Base-by-base conservation (phyloP, 2,888 invertebrate genomes). In the Mesochorus sp. region DNA sequence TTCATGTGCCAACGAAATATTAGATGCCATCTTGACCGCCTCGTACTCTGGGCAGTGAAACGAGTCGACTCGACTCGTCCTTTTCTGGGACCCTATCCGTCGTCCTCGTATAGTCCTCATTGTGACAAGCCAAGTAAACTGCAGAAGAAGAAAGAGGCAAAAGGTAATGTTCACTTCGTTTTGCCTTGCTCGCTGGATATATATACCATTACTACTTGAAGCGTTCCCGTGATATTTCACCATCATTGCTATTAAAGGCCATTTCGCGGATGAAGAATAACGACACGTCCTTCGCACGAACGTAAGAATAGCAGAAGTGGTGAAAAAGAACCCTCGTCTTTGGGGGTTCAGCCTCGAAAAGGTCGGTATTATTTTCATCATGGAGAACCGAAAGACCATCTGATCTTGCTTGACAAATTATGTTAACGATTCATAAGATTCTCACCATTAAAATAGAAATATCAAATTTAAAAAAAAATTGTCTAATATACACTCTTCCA, bases 211-310 rank as follows among this genome's bases (percentile, higher is more conserved):
- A 28, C 42, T 49, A 44, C 34, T 39, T 6, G 21, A 24, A 19
- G 12, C 57, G 57, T 82, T 80, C 75, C 81, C 80, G 83, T 83
- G 84, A 88, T 88, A 88, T 88, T 88, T 88, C 86, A 88, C 85
- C 86, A 88, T 88, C 88, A 84, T 85, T 82, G 85, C 86, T 87
- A 87, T 88, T 88, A 88, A 87, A 85, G 84, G 81, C 85, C 85
- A 85, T 87, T 85, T 81, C 85, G 79, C 77, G 83, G 85, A 88
- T 87, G 87, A 88, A 87, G 87, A 88, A 82, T 86, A 87, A 88
- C 86, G 86, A 82, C 72, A 83, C 82, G 85, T 85, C 84, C 81
- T 85, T 84, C 82, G 82, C 82, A 84, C 82, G 82, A 81, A 77
- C 77, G 74, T 72, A 47, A 79, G 57, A 72, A 44, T 68, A 49